Base-by-base conservation (phyloP, 2,888 invertebrate genomes). In the Andrena praecox region DNA sequence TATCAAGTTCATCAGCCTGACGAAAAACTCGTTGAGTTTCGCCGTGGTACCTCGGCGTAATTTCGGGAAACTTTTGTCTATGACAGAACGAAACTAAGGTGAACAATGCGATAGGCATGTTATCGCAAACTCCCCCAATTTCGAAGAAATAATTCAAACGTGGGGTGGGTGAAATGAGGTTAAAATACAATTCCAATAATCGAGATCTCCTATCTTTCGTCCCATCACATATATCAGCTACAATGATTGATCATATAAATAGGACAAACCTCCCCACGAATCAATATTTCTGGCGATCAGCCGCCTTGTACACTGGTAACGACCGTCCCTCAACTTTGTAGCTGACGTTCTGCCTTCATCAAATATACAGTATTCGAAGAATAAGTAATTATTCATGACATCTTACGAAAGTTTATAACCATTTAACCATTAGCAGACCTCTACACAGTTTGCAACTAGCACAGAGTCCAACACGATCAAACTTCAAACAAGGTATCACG, bases 41-140 rank as follows among this genome's bases (percentile, higher is more conserved):
- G 90, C 91, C 67, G 91, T 91, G 0, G 93, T 93, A 2, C 93
- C 93, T 16, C 84, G 89, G 35, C 93, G 89, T 42, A 93, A 73
- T 82, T 91, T 93, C 35, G 89, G 93, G 59, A 91, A 90, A 73
- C 88, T 87, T 84, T 91, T 92, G 56, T 88, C 93, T 93, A 80
- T 7, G 85, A 59, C 29, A 63, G 12, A 56, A 20, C 5, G 54
- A 42, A 29, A 60, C 20, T 3, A 35, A 29, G 16, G 29, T 33
- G 2, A 72, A 16, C 27, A 48, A 64, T 12, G 2, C 24, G 12
- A 42, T 12, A 2, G 3, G 29, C 12, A 42, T 54, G 35, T 8
- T 10, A 1, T 24, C 20, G 52, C 20, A 52, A 52, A 52, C 20
- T 20, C 8, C 20, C 2, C 8, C 20, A 52, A 20, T 52, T 20